Percentiles rank a stretch among this genome's conserved stretches.
phyloP scores from a whole-genome alignment of 2,888 invertebrate species.

The Melanchra persicariae region DNA sequence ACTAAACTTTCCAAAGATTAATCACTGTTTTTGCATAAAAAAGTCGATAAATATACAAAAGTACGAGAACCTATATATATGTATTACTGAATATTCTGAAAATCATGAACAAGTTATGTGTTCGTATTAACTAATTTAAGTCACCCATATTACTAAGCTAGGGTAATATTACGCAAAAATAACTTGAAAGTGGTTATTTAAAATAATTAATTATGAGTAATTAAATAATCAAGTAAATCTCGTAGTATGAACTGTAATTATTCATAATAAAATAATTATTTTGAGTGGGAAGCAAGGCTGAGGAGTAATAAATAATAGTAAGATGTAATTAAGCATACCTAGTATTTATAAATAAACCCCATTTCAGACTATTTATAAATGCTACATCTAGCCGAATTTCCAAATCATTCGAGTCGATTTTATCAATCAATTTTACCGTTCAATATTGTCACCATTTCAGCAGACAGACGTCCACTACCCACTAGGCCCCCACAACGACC shows the following conservation, averaged over 20 bases:
- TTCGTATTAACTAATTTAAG: background rate
- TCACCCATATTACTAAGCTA: background rate
- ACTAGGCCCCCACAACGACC: too few relatives aligned
- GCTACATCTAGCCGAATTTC: background rate
- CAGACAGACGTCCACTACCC: too few relatives aligned
- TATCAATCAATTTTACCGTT: too few relatives aligned
- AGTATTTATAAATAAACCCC: conserved; percentile 3
- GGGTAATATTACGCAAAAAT: background rate
- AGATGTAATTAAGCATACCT: background rate
- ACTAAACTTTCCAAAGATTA: background rate
- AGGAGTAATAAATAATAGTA: background rate
- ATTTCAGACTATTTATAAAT: too few relatives aligned
- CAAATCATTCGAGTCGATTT: background rate
- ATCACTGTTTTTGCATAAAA: background rate
- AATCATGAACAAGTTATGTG: background rate
- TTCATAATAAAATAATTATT: conserved; percentile 10
- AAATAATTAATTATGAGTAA: conserved; percentile 21
- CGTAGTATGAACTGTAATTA: conserved; percentile 15
- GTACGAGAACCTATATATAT: background rate
- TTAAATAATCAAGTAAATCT: conserved; percentile 21
- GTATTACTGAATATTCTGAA: background rate
- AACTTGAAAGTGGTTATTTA: background rate
- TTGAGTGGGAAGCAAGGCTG: background rate
- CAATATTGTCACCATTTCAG: too few relatives aligned
- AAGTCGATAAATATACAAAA: background rate